Conservation (phyloP, 2,888 invertebrate species). For the Spodoptera littoralis region DNA sequence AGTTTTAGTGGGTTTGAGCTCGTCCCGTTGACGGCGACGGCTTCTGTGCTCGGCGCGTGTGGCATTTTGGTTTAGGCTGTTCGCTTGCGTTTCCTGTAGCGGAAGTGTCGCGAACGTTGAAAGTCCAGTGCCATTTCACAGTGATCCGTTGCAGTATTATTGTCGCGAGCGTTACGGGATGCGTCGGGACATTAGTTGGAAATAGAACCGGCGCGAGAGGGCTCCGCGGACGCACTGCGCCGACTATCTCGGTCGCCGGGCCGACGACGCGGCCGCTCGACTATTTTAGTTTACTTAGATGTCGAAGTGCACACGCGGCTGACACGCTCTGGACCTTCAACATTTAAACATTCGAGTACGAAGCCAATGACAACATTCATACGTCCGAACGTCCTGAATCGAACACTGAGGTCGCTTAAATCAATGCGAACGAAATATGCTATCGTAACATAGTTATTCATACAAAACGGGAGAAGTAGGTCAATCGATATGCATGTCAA, state of each 20-base stretch:
- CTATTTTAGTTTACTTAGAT: conserved; percentile 88
- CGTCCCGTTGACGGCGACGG: conserved; percentile 62
- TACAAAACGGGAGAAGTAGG: conserved; percentile 45
- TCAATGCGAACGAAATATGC: conserved; percentile 23
- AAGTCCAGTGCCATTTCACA: conserved; percentile 86
- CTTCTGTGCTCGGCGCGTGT: conserved; percentile 67
- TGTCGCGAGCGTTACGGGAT: conserved; percentile 80
- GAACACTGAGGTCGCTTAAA: conserved; percentile 24
- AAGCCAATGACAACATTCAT: conserved; percentile 64
- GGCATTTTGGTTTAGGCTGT: conserved; percentile 77
- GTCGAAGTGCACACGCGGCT: conserved; percentile 85
- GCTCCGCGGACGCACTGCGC: conserved; percentile 85
- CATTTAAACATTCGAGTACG: conserved; percentile 57
- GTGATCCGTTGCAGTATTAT: conserved; percentile 78
- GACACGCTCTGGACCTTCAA: conserved; percentile 82
- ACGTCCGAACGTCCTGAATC: conserved; percentile 45
- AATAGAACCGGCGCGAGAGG: conserved; percentile 88
- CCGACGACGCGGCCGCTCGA: conserved; percentile 78
- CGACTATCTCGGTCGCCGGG: conserved; percentile 88
- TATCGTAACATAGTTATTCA: conserved; percentile 4
- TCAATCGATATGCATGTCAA: conserved; percentile 60
- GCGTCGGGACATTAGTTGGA: conserved; percentile 82
- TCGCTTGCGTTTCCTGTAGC: conserved; percentile 82
- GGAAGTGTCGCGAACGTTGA: conserved; percentile 82
- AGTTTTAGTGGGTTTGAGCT: conserved; percentile 70